Percentiles rank a stretch among this genome's conserved stretches.
phyloP scores from a whole-genome alignment of 2,797 vertebrate species.

The Austrolebias charrua region DNA sequence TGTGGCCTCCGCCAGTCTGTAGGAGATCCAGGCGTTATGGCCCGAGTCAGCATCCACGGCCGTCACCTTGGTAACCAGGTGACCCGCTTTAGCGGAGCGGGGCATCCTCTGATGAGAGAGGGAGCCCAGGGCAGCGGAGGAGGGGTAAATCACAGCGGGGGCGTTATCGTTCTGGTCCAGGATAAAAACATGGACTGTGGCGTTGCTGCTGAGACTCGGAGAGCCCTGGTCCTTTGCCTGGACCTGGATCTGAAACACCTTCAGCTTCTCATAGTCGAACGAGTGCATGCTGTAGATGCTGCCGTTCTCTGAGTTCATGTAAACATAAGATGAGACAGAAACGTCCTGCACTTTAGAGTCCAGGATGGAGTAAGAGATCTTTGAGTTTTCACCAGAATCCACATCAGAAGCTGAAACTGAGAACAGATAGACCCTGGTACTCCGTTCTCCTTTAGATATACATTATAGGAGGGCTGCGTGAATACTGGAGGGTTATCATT shows the following conservation, averaged over 20 bases:
- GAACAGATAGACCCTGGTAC: constrained; percentile 77
- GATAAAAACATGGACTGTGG: constrained; percentile 79
- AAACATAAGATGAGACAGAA: constrained; percentile 82
- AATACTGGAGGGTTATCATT: constrained; percentile 85
- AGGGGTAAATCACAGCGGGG: constrained; percentile 77
- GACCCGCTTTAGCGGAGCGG: constrained; percentile 66
- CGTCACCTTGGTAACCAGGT: constrained; percentile 79
- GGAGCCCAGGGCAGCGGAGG: constrained; percentile 66
- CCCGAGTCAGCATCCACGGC: constrained; percentile 86
- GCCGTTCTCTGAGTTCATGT: constrained; percentile 84
- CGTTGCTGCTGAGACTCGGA: constrained; percentile 70
- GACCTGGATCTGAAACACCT: constrained; percentile 72
- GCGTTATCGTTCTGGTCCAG: constrained; percentile 80
- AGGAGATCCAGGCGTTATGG: constrained; percentile 86
- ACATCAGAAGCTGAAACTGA: constrained; percentile 79
- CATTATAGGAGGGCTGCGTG: constrained; percentile 75
- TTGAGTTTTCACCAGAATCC: constrained; percentile 79
- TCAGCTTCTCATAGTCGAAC: constrained; percentile 73
- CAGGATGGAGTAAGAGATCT: constrained; percentile 76
- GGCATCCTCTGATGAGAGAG: constrained; percentile 73
- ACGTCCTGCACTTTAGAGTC: constrained; percentile 75
- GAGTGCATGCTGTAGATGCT: constrained; percentile 82
- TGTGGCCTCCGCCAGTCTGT: constrained; percentile 76
- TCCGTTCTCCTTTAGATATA: constrained; percentile 83
- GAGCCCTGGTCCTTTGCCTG: constrained; percentile 76